Evolutionary conservation across 1,140 invertebrate genomes (phyloP).

Genomic region (Bombus ignitus): DNA sequence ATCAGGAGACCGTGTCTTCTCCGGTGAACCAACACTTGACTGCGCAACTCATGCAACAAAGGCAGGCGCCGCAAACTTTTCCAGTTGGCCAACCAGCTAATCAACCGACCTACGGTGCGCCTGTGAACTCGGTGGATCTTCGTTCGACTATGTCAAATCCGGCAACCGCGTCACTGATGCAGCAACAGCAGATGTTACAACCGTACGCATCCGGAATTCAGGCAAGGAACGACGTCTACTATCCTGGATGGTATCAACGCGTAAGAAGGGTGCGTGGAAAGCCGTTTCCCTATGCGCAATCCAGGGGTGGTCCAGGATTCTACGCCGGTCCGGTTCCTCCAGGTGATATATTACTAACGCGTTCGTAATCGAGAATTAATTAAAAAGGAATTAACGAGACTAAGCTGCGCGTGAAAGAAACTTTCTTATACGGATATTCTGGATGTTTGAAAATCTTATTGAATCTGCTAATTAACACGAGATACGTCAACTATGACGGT

Average conservation of each 20-base stretch:
- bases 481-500: neutral
- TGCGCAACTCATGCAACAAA: slow-evolving; percentile 34
- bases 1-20: slow-evolving; percentile 32
- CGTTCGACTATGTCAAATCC: neutral
- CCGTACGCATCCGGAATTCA: slow-evolving; percentile 35
- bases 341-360: slow-evolving; percentile 33
- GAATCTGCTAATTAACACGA: neutral
- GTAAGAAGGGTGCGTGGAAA: slow-evolving; percentile 51
- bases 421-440: too few species aligned
- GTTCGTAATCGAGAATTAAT: neutral
- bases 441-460: too few species aligned
- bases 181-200: slow-evolving; percentile 24
- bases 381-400: neutral
- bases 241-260: slow-evolving; percentile 55
- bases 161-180: neutral
- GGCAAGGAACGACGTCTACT: slow-evolving; percentile 36
- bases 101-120: slow-evolving; percentile 32
- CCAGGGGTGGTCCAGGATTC: slow-evolving; percentile 61
- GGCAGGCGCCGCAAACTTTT: slow-evolving; percentile 5
- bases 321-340: slow-evolving; percentile 56
- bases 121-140: neutral
- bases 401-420: neutral
- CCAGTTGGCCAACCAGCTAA: slow-evolving; percentile 17
- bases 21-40: slow-evolving; percentile 28
- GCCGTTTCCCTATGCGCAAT: slow-evolving; percentile 54